Conservation (phyloP, 2,888 invertebrate genomes). For the Bombyx huttoni region DNA sequence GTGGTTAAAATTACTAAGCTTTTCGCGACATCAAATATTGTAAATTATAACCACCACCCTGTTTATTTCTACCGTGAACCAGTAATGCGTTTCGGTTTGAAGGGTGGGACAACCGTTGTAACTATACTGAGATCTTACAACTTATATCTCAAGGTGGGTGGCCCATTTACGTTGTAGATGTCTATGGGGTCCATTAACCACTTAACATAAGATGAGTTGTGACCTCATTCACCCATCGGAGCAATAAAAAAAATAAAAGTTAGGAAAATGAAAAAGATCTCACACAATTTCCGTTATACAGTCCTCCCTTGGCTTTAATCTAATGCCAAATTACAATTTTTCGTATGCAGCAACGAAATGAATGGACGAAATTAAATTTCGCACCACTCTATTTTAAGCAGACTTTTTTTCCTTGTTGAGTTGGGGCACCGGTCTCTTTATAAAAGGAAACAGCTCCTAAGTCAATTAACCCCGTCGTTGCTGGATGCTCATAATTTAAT, state of each 20-base stretch:
- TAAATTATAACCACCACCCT: too few relatives aligned
- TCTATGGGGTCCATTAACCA: too few relatives aligned
- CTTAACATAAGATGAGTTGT: too few relatives aligned
- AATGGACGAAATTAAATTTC: background rate
- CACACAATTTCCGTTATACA: background rate
- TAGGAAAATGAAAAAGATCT: background rate
- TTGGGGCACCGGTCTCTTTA: background rate
- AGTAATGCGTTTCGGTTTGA: too few relatives aligned
- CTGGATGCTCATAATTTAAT: slow-evolving; percentile 34
- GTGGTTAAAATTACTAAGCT: too few relatives aligned
- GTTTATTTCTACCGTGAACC: too few relatives aligned
- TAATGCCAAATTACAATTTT: slow-evolving; percentile 3
- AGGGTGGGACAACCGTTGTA: too few relatives aligned
- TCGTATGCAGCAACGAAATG: background rate
- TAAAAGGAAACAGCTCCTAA: slow-evolving; percentile 5
- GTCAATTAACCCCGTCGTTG: slow-evolving; percentile 35
- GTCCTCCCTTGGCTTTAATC: background rate
- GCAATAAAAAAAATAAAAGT: background rate
- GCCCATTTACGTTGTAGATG: too few relatives aligned
- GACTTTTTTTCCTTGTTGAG: background rate
- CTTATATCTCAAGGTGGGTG: too few relatives aligned
- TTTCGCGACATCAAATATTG: too few relatives aligned
- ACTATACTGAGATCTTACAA: too few relatives aligned
- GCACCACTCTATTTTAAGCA: background rate
- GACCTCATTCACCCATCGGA: too few relatives aligned